Conservation (phyloP, 2,888 invertebrate genomes). For the Alsophila aescularia region DNA sequence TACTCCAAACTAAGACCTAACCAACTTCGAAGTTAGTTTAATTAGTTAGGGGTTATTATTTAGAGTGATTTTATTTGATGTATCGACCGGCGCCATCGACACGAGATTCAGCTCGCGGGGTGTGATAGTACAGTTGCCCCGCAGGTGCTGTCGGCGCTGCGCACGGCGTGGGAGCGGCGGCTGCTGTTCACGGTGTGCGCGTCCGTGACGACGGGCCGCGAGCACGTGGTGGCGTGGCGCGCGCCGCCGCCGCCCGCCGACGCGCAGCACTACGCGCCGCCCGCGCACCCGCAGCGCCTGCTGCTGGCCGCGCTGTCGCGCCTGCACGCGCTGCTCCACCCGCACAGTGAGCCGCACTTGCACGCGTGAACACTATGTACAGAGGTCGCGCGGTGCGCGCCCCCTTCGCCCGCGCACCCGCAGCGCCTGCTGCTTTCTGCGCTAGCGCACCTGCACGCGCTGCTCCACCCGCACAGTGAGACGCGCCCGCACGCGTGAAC, state of each 20-base stretch:
- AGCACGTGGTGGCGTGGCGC: slow-evolving; percentile 96
- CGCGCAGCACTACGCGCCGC: slow-evolving; percentile 50
- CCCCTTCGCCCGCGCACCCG: too few relatives aligned
- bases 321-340: slow-evolving; percentile 14
- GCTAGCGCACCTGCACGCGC: slow-evolving; percentile 22
- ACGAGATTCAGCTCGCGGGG: too few relatives aligned
- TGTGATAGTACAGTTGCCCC: too few relatives aligned
- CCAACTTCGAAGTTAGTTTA: too few relatives aligned
- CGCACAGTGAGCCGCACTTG: background rate
- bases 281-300: slow-evolving; percentile 38
- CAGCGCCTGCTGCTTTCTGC: slow-evolving; percentile 37
- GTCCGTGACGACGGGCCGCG: slow-evolving; percentile 95
- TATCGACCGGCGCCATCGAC: too few relatives aligned
- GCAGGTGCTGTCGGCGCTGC: slow-evolving; percentile 88
- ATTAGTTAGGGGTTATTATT: too few relatives aligned
- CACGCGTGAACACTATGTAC: too few relatives aligned
- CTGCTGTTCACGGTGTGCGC: slow-evolving; percentile 93
- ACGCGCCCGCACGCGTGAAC: background rate
- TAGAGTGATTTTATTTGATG: too few relatives aligned
- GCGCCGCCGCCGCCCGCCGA: slow-evolving; percentile 60
- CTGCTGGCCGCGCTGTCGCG: slow-evolving; percentile 34
- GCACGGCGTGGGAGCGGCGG: slow-evolving; percentile 93
- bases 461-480: slow-evolving; percentile 5
- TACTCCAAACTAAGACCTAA: too few relatives aligned
- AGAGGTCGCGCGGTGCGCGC: too few relatives aligned